Base-by-base conservation (phyloP, 2,797 vertebrate species). In the Enteromius paludinosus region DNA sequence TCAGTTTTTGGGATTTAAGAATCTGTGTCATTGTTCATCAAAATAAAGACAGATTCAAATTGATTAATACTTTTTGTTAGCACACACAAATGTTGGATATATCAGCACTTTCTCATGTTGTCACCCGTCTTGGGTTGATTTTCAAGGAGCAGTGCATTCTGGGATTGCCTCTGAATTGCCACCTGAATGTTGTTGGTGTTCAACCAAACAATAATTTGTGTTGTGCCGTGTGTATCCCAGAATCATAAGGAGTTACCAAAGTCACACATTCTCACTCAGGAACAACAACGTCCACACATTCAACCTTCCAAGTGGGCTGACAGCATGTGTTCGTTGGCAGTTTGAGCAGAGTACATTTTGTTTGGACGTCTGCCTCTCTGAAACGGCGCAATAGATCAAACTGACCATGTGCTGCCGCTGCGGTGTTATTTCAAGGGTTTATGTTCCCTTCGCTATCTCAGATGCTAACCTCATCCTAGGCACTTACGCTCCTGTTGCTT, bases 241-340 rank as follows among this genome's bases (percentile, higher is more conserved):
- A 47, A 5, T 70, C 23, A 52, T 54, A 25, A 72, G n/a, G 3
- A 7, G 47, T 72, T 35, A 33, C 47, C 12, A 61, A 25, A 76
- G n/a, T 59, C 73, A 76, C 65, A 79, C 52, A 38, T 38, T 66
- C n/a, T 23, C 65, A 52, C 45, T 68, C 49, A 6, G 14, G 64
- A 79, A 23, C 35, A 38, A 52, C 41, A 52, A 10, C 65, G 17
- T 62, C 47, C 45, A 80, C 56, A 61, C 56, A 30, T 9, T 6
- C n/a, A 3, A 81, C 65, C 74, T 47, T 59, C 78, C 30, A 66
- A 82, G 86, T 88, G 83, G 84, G 85, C 5, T 17, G 25, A 30
- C 35, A 74, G 84, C n/a, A 1, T 90, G 90, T 89, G 86, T 91
- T 88, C 85, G 84, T 91, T 92, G 90, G 90, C 92, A 78, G 85